Evolutionary conservation across 2,113 vertebrate genomes (phyloP), one percentile per base, ranked within the genome.

Genomic region (Lethenteron camtschaticum): DNA sequence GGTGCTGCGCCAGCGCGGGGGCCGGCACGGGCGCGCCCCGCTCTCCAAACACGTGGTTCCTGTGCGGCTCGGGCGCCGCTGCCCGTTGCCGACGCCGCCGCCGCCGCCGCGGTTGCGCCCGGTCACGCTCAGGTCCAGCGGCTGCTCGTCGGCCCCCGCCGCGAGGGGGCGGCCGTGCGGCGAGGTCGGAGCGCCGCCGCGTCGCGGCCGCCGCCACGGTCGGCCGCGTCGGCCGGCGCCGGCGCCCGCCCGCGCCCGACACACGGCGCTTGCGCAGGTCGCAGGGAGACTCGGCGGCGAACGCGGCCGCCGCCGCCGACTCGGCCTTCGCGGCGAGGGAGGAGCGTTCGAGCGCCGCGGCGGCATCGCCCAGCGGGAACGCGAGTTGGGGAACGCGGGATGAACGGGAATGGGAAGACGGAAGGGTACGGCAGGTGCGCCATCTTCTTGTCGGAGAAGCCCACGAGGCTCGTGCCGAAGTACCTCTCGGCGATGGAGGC

Each of bases 401-500:
- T 81, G 78, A 99, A 85, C 80, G 91, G 90, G 72, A 99, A 95
- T 4, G 94, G 92, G 78, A 99, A 91, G 82, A 95, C 88, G 69
- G 94, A 90, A 83, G 86, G 92, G 75, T 94, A 99, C 0, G 90
- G 89, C 72, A 99, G 79, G 0, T 87, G 81, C 72, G 85, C 87
- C 83, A 97, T 90, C 78, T 92, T 92, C 78, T 95, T 96, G 80
- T 99, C 92, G 74, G 85, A 90, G 79, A 91, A 81, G 55, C 90
- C 89, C 83, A 96, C 84, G 75, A 99, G 87, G 76, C 90, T 90
- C 1, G 94, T 87, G 57, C 94, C 94, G 16, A 99, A 99, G 79
- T 99, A 99, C 72, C 96, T 96, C 82, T 99, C 94, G 0, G 94
- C 94, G 3, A 99, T 97, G 75, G 92, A 97, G 9, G 94, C 94